Evolutionary conservation across 2,113 vertebrate genomes (phyloP), one percentile per base, ranked within the genome.

Genomic region (Pachyramphus minor): DNA sequence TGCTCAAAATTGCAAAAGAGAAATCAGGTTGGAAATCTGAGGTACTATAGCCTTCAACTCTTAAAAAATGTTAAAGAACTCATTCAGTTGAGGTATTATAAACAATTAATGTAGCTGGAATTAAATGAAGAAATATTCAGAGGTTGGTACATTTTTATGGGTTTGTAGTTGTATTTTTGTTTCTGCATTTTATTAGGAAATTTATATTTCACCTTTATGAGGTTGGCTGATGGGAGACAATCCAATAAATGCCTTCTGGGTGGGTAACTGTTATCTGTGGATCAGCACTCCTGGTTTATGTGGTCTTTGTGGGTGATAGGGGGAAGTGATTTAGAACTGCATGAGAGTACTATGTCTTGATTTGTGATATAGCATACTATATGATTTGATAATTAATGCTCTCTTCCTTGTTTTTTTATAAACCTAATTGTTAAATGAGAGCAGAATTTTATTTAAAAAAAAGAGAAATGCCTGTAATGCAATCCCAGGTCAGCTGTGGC

Each of bases 171-270:
- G n/a, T 92, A 73, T 93, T 87, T 95, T 77, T 96, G 25, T 19
- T 95, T 92, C 86, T 94, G 33, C 35, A 19, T 92, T 96, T 96
- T 96, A 89, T 93, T 93, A 53, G 81, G 79, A 89, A 86, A 84
- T 83, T 66, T 77, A 84, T 92, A 56, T 83, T 28, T 93, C 66
- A 93, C 59, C 91, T 97, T 94, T 92, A 85, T 87, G 93, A 90
- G 87, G 58, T 71, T 91, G 77, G 83, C 45, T 94, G 92, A 78
- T 96, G 90, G 79, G 77, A 97, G 55, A 92, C 85, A 96, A 86
- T 95, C 88, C 85, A 96, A 12, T 97, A 95, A 97, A 95, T 76
- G 39, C 94, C 93, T 94, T 97, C 92, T 95, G 92, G 74, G 73
- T 95, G 60, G 92, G 85, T 88, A 89, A 75, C 76, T 93, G 55